Conservation (phyloP, 2,888 invertebrate species). For the Epistrophella euchroma region DNA sequence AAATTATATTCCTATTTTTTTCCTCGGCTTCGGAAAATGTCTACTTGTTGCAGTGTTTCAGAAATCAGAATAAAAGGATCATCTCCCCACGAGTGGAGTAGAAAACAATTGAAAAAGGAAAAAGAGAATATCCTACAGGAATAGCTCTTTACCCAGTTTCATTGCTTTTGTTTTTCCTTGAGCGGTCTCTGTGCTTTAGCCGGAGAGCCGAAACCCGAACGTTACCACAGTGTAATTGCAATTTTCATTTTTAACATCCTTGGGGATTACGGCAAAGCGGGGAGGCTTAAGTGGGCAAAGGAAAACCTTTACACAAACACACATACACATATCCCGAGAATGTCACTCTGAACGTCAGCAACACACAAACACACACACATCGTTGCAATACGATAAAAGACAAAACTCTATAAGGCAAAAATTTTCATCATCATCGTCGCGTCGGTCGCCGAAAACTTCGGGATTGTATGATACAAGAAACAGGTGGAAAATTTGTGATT, state of each 20-base stretch:
- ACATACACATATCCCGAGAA: conserved; percentile 15
- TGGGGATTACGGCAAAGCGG: not conserved
- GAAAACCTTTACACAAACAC: conserved; percentile 25
- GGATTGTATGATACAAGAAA: conserved; percentile 47
- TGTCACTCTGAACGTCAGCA: conserved; percentile 11
- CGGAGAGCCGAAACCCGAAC: not conserved
- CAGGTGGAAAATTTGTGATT: conserved; percentile 62
- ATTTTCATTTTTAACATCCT: conserved; percentile 61
- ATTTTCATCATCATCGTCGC: conserved; percentile 15
- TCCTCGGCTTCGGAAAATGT: conserved; percentile 18
- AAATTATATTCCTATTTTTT: conserved; percentile 15
- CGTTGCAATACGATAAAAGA: not conserved
- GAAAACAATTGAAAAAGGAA: conserved; percentile 58
- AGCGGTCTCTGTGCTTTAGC: conserved; percentile 39
- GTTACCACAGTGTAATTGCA: conserved; percentile 61
- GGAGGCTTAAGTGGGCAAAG: not conserved
- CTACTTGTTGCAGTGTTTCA: conserved; percentile 67
- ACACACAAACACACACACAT: not conserved
- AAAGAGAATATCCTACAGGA: conserved; percentile 70
- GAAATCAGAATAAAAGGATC: conserved; percentile 28
- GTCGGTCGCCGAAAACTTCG: conserved; percentile 46
- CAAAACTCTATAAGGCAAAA: not conserved
- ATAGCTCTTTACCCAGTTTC: conserved; percentile 69
- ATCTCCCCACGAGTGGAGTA: conserved; percentile 33
- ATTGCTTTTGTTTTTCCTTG: conserved; percentile 50